phyloP scores from a whole-genome alignment of 2,113 vertebrate species.

The pig (Sus scrofa) region T2T-Sscrofa CM000828.6:63603001-63603500 shows the following conservation, averaged over 20 bases:
- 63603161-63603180: background rate
- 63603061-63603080: background rate
- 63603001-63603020: too few relatives aligned
- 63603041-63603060: background rate
- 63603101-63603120: background rate
- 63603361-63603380: background rate
- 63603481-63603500: constrained; percentile 68
- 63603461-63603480: constrained; percentile 51
- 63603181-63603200: background rate
- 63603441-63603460: constrained; percentile 52
- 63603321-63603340: background rate
- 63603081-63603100: background rate
- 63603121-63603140: background rate
- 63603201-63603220: background rate
- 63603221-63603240: background rate
- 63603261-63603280: background rate
- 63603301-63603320: background rate
- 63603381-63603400: background rate
- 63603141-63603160: background rate
- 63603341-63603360: background rate
- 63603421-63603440: background rate
- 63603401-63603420: constrained; percentile 46
- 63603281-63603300: background rate
- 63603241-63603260: background rate
- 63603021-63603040: background rate